phyloP scores from a whole-genome alignment of 64 coral and sea anemone species.

The Orbicella faveolata region DNA sequence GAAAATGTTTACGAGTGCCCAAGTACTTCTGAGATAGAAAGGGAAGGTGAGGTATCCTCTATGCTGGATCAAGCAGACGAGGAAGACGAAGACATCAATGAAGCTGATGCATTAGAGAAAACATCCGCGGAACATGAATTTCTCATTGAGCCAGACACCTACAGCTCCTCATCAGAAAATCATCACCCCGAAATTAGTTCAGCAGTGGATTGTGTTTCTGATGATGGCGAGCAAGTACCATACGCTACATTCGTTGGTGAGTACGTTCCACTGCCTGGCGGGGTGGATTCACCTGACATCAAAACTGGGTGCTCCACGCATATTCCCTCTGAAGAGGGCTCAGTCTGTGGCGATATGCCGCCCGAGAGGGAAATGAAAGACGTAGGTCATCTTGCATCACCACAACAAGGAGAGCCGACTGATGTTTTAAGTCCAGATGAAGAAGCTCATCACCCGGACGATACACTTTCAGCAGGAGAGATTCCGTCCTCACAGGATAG shows the following conservation, averaged over 20 bases:
- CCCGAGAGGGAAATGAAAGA: background rate
- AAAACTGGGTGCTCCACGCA: constrained; percentile 11
- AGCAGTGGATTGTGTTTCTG: constrained; percentile 13
- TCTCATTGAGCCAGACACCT: background rate
- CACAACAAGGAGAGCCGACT: background rate
- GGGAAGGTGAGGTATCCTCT: background rate
- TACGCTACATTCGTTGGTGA: constrained; percentile 68
- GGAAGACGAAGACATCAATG: background rate
- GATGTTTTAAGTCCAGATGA: background rate
- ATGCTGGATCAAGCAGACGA: background rate
- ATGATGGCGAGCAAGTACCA: constrained; percentile 23
- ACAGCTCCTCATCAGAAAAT: constrained; percentile 6
- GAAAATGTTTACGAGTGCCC: background rate
- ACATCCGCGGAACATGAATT: background rate
- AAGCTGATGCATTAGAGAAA: constrained; percentile 4
- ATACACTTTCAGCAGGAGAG: constrained; percentile 26
- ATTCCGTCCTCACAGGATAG: constrained; percentile 10
- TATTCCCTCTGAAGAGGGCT: constrained; percentile 21
- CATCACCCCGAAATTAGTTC: constrained; percentile 25
- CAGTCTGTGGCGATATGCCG: background rate
- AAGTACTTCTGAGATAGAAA: background rate
- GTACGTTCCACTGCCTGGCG: constrained; percentile 50
- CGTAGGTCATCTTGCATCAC: background rate
- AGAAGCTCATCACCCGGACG: background rate
- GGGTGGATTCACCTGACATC: background rate